phyloP scores from a whole-genome alignment of 2,888 invertebrate species.

The Nysson spinosus region DNA sequence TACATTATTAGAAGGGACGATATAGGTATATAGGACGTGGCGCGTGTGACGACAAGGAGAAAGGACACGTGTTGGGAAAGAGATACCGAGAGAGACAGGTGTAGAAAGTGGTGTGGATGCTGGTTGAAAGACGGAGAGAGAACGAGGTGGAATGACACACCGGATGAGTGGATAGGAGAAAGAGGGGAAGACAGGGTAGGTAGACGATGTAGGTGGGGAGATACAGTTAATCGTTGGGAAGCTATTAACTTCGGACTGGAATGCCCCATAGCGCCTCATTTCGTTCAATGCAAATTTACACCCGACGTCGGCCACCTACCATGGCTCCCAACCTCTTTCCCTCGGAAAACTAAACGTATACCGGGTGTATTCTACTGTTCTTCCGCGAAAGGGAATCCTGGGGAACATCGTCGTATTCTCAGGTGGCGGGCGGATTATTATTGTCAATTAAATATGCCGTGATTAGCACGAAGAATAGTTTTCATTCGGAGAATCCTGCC shows the following conservation, averaged over 20 bases:
- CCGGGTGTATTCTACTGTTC: conserved; percentile 34
- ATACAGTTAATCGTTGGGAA: conserved; percentile 75
- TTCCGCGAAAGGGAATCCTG: background rate
- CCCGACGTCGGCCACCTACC: conserved; percentile 58
- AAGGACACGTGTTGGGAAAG: conserved; percentile 24
- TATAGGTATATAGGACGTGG: conserved; percentile 57
- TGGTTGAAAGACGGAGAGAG: conserved; percentile 24
- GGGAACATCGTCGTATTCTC: background rate
- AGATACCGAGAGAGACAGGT: conserved; percentile 19
- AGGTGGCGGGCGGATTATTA: too few relatives aligned
- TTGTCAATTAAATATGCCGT: too few relatives aligned
- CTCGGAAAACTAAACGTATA: conserved; percentile 46
- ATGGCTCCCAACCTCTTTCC: conserved; percentile 45
- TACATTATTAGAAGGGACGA: conserved; percentile 68
- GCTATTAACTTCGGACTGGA: conserved; percentile 75
- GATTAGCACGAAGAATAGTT: too few relatives aligned
- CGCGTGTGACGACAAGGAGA: conserved; percentile 45
- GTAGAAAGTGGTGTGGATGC: conserved; percentile 9
- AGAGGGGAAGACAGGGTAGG: conserved; percentile 38
- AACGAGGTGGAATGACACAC: conserved; percentile 36
- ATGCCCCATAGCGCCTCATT: conserved; percentile 74
- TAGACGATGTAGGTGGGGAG: conserved; percentile 50
- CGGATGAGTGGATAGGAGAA: conserved; percentile 36
- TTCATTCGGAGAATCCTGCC: too few relatives aligned
- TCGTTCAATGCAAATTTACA: conserved; percentile 75